A percentile compares a stretch with the other conserved stretches of the same genome.
Conservation (phyloP, 2,113 vertebrate species). For the Callithrix jacchus region DNA sequence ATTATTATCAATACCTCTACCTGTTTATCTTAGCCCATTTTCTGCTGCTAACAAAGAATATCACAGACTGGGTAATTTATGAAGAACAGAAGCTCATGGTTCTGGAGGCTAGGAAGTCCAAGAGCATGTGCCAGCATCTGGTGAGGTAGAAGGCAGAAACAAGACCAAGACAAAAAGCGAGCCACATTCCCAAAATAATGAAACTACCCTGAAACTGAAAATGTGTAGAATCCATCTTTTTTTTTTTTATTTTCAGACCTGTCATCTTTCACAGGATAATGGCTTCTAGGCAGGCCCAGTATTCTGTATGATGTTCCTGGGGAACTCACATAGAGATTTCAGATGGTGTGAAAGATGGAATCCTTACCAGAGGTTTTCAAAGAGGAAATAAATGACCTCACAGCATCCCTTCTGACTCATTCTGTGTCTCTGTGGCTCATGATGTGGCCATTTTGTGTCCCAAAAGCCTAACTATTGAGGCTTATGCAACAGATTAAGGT, state of each 20-base stretch:
- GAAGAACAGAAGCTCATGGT: neutral
- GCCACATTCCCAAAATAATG: neutral
- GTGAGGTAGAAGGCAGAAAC: neutral
- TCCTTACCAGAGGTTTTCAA: constrained; percentile 78
- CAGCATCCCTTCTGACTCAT: constrained; percentile 25
- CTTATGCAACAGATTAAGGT: neutral
- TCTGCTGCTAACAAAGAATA: neutral
- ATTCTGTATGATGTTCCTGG: constrained; percentile 71
- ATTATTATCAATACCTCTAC: neutral
- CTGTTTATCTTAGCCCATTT: neutral
- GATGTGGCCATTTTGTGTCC: neutral
- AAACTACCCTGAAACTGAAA: constrained; percentile 70
- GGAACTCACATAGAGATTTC: constrained; percentile 77
- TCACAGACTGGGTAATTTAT: neutral
- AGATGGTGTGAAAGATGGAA: constrained; percentile 81
- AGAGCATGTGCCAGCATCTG: neutral
- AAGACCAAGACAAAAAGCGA: neutral
- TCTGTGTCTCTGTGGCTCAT: neutral
- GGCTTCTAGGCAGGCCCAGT: constrained; percentile 77
- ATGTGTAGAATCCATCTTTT: constrained; percentile 79
- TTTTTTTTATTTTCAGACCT: constrained; percentile 73
- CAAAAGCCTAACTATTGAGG: constrained; percentile 34
- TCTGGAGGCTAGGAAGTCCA: neutral
- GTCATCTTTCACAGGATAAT: constrained; percentile 80
- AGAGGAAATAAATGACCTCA: constrained; percentile 56